phyloP scores from a whole-genome alignment of 2,888 invertebrate genomes.

The Synanthedon tipuliformis region DNA sequence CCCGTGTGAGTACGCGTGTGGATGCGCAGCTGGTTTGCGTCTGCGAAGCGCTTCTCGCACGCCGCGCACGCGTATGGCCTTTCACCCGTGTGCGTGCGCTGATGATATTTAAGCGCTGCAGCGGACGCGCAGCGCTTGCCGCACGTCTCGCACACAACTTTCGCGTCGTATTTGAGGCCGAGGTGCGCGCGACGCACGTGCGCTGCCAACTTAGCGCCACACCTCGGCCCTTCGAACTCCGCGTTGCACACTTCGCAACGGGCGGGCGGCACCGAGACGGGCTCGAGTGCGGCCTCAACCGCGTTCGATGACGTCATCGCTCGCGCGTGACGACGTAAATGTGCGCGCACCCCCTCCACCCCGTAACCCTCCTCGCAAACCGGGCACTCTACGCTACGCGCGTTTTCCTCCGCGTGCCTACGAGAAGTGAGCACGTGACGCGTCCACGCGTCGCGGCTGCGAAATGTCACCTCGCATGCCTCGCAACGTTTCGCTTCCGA shows the following conservation, averaged over 20 bases:
- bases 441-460: slow-evolving; percentile 5
- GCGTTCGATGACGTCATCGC: slow-evolving; percentile 4
- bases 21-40: slow-evolving; percentile 31
- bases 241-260: slow-evolving; percentile 1
- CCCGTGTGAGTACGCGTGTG: slow-evolving; percentile 31
- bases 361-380: no score
- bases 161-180: slow-evolving; percentile 41
- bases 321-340: slow-evolving; percentile 17
- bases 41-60: slow-evolving; percentile 32
- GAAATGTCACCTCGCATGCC: slow-evolving; percentile 9
- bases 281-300: no score
- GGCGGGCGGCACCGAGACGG: slow-evolving; percentile 1
- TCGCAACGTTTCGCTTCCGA: slow-evolving; percentile 1
- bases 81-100: slow-evolving; percentile 50
- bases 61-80: slow-evolving; percentile 29
- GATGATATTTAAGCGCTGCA: slow-evolving; percentile 40
- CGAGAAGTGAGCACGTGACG: slow-evolving; percentile 2
- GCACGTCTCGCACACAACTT: slow-evolving; percentile 49
- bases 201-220: slow-evolving; percentile 25
- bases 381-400: not conserved
- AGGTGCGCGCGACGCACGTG: slow-evolving; percentile 39
- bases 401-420: not conserved
- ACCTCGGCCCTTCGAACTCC: slow-evolving; percentile 21
- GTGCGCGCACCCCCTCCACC: slow-evolving; percentile 3
- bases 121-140: slow-evolving; percentile 42